Evolutionary conservation across 2,113 vertebrate genomes (phyloP), one percentile per base, ranked within the genome.

Genomic region (Eclectus roratus): DNA sequence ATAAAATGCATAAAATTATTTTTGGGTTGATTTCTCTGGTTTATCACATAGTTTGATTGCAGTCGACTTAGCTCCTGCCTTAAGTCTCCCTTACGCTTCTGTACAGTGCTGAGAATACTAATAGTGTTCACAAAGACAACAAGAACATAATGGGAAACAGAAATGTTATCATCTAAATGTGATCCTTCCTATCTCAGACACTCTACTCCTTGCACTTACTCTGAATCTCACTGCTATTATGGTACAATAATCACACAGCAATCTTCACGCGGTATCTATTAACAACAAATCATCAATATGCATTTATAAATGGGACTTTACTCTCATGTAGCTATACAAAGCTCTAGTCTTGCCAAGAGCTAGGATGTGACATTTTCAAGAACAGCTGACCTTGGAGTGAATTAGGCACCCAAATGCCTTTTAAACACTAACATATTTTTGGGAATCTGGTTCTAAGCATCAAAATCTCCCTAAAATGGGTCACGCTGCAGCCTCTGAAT

Each of bases 1-100:
- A 87, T 27, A 66, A 77, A 91, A 94, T 7, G 25, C 61, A 77
- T 79, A 52, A 86, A 72, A 76, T 76, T 94, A 72, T 92, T 95
- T 86, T 29, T 0, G 72, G 68, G 21, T 61, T 91, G 49, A 29
- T 92, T 83, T 94, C 93, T 63, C 35, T 74, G 35, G 76, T 94
- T 91, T 86, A 52, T 86, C 50, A 35, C 3, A 3, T 46, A 72
- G 35, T 73, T 93, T 93, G 56, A 70, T 77, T 88, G 53, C 87
- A 77, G 28, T 65, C 10, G 5, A 29, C 16, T 81, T 81, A n/a
- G 49, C 53, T 92, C 25, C 78, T 94, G 73, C 86, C 80, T 52
- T 65, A 64, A 78, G 78, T 91, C 80, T 91, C 87, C 73, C 12
- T 8, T 61, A 80, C 43, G 43, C 85, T 91, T 85, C 84, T 66